Evolutionary conservation across 2,888 invertebrate species (phyloP).

Genomic region (Heteromyza rotundicornis): DNA sequence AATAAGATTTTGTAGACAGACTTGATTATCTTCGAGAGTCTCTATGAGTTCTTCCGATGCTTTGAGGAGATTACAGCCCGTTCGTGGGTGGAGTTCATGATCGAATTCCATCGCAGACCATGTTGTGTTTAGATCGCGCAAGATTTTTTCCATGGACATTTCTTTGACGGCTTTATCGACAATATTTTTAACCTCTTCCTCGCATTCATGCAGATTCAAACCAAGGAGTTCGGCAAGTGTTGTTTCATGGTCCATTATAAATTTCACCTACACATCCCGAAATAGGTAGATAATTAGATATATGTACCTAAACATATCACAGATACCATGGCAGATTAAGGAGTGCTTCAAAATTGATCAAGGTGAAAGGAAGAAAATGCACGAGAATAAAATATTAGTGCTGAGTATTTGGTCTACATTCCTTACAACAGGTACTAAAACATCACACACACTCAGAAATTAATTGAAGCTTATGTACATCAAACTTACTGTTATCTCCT

Average conservation of each 20-base stretch:
- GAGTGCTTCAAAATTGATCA: too few relatives aligned
- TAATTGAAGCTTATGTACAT: too few relatives aligned
- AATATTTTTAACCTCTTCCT: conserved; percentile 96
- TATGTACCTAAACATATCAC: too few relatives aligned
- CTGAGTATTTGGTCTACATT: too few relatives aligned
- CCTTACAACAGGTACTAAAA: too few relatives aligned
- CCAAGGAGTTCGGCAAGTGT: conserved; percentile 90
- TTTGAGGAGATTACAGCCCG: conserved; percentile 82
- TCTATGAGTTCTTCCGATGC: conserved; percentile 96
- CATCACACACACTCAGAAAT: too few relatives aligned
- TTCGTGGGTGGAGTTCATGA: conserved; percentile 85
- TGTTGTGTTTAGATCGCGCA: conserved; percentile 86
- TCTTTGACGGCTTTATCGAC: conserved; percentile 98
- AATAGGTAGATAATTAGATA: too few relatives aligned
- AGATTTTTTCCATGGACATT: conserved; percentile 97
- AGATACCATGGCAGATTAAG: too few relatives aligned
- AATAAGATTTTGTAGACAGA: conserved; percentile 91
- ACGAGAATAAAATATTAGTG: too few relatives aligned
- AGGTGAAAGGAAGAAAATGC: too few relatives aligned
- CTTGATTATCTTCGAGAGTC: conserved; percentile 97
- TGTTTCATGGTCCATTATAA: conserved; percentile 92
- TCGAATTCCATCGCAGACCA: conserved; percentile 94
- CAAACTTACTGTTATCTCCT: conserved; percentile 79
- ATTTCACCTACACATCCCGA: conserved; percentile 89
- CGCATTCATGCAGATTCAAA: conserved; percentile 93